phyloP scores from a whole-genome alignment of 1,140 invertebrate genomes.

The Yoshiicerus persimilis region DNA sequence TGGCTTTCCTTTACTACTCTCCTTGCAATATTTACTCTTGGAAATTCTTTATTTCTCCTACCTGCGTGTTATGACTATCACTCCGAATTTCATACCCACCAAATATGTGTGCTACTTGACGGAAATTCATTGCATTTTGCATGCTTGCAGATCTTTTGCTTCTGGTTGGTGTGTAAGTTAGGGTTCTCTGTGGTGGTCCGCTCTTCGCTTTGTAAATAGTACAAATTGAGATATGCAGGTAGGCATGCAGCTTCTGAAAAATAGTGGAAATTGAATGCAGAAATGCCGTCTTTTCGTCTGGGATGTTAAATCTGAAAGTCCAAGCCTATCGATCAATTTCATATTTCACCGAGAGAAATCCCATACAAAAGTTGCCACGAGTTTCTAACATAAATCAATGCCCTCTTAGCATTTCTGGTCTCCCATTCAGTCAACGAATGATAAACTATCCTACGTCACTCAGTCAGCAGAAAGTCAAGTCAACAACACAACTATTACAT shows the following conservation, averaged over 20 bases:
- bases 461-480: neutral
- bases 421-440: neutral
- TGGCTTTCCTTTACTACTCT: neutral
- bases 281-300: neutral
- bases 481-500: neutral
- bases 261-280: neutral
- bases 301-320: neutral
- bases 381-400: neutral
- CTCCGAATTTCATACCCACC: too few relatives aligned
- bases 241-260: neutral
- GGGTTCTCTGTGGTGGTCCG: neutral
- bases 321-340: constrained; percentile 21
- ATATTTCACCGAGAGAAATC: neutral
- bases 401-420: neutral
- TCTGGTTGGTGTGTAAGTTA: neutral
- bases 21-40: too few relatives aligned
- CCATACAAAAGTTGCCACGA: neutral
- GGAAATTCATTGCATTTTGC: too few relatives aligned
- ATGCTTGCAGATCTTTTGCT: too few relatives aligned
- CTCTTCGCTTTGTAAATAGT: neutral
- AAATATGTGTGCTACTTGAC: too few relatives aligned
- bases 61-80: too few relatives aligned
- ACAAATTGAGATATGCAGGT: neutral
- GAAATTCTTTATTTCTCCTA: too few relatives aligned
- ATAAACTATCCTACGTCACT: neutral